Conservation (phyloP, 2,113 vertebrate species). For the Casuarius casuarius region DNA sequence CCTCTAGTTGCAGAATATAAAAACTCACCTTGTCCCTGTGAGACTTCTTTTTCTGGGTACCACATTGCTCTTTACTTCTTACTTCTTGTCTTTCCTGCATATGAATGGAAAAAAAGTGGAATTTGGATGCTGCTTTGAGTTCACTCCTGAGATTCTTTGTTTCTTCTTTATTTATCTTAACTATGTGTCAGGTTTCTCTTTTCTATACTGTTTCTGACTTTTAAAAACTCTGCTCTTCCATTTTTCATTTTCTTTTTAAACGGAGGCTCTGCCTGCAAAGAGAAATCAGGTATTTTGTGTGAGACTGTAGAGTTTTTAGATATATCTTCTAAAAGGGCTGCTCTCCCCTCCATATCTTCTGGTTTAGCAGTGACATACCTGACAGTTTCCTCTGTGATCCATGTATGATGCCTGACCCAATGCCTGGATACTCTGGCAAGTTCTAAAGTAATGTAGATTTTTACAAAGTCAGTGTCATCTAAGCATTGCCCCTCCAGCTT, state of each 20-base stretch:
- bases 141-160: not conserved
- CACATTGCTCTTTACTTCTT: no score
- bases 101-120: not conserved
- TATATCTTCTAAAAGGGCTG: not conserved
- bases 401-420: not conserved
- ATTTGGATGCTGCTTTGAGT: not conserved
- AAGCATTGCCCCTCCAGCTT: not conserved
- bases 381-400: not conserved
- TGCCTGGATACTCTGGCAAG: not conserved
- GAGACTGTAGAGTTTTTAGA: not conserved
- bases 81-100: no score
- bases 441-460: not conserved
- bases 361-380: not conserved
- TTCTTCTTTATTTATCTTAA: not conserved
- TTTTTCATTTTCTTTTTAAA: not conserved
- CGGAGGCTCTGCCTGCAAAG: not conserved
- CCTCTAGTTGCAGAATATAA: not conserved
- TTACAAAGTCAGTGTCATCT: not conserved
- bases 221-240: not conserved
- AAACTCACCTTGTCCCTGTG: not conserved
- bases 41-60: not conserved
- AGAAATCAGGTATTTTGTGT: not conserved
- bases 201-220: not conserved
- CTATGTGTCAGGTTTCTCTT: not conserved
- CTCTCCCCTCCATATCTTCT: not conserved